Conservation (phyloP, 2,113 vertebrate species). For the Notothenia rossii region DNA sequence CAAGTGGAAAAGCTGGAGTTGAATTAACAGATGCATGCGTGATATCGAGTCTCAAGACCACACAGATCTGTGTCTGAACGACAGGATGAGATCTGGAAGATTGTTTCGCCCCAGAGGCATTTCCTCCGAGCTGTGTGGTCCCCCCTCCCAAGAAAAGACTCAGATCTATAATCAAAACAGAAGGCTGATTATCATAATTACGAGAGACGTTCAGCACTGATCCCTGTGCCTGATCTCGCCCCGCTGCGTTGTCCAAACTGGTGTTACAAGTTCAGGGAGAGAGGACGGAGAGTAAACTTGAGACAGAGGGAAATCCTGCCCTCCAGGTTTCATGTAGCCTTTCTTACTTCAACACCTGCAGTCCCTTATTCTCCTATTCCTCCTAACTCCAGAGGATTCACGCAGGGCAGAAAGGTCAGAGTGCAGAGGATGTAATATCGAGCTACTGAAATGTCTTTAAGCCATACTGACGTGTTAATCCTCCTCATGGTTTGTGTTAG, state of each 20-base stretch:
- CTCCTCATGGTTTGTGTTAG: background rate
- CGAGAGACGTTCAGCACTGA: constrained; percentile 16
- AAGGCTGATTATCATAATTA: constrained; percentile 27
- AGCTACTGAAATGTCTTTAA: background rate
- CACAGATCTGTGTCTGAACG: constrained; percentile 19
- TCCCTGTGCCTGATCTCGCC: constrained; percentile 14
- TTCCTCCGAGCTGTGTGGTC: constrained; percentile 65
- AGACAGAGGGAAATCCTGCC: constrained; percentile 25
- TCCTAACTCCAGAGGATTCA: background rate
- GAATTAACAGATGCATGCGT: background rate
- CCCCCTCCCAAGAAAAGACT: background rate
- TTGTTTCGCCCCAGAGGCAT: constrained; percentile 2
- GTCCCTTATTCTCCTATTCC: background rate
- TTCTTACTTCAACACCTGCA: constrained; percentile 19
- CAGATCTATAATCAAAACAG: constrained; percentile 44
- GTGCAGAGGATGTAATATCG: background rate
- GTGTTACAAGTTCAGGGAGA: constrained; percentile 4
- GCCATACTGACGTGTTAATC: too few relatives aligned
- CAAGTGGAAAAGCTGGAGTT: background rate
- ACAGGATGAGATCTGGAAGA: constrained; percentile 10
- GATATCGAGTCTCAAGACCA: constrained; percentile 21
- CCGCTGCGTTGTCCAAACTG: constrained; percentile 6
- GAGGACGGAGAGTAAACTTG: background rate
- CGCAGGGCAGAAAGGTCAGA: too few relatives aligned
- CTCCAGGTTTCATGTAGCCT: constrained; percentile 15